A percentile compares a stretch with the other conserved stretches of the same genome.
Evolutionary conservation across 2,113 vertebrate genomes (phyloP).

Genomic region (Chaenocephalus aceratus): DNA sequence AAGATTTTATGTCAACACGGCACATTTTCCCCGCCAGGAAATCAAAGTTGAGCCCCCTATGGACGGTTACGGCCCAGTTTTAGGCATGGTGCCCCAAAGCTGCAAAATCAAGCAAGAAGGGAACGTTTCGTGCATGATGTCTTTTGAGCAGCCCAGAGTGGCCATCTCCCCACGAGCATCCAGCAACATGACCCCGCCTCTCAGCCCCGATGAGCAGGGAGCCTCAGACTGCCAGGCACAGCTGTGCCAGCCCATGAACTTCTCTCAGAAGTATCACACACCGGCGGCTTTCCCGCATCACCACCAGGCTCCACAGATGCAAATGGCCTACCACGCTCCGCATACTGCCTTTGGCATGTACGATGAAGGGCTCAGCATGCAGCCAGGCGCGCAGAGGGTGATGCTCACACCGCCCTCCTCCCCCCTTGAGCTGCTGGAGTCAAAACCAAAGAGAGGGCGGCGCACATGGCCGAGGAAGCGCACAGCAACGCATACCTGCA

Average conservation of each 20-base stretch:
- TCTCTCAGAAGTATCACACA: slow-evolving; percentile 84
- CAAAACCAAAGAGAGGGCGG: slow-evolving; percentile 93
- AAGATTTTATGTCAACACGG: slow-evolving; percentile 86
- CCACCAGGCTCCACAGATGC: slow-evolving; percentile 74
- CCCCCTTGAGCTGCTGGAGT: slow-evolving; percentile 92
- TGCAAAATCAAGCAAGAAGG: slow-evolving; percentile 94
- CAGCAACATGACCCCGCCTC: slow-evolving; percentile 91
- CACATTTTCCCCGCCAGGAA: slow-evolving; percentile 79
- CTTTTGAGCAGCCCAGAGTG: slow-evolving; percentile 89
- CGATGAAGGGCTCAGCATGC: slow-evolving; percentile 87
- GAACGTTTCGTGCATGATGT: slow-evolving; percentile 89
- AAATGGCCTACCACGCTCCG: slow-evolving; percentile 83
- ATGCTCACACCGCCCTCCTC: slow-evolving; percentile 95
- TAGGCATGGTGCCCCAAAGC: slow-evolving; percentile 88
- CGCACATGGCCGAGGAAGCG: slow-evolving; percentile 96
- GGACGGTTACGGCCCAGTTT: slow-evolving; percentile 88
- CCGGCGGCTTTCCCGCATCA: slow-evolving; percentile 80
- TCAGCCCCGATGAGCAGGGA: slow-evolving; percentile 91
- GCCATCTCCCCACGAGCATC: slow-evolving; percentile 89
- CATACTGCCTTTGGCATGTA: slow-evolving; percentile 88
- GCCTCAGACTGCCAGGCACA: slow-evolving; percentile 82
- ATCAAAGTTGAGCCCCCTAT: slow-evolving; percentile 90
- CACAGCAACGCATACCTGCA: slow-evolving; percentile 95
- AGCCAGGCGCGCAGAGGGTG: slow-evolving; percentile 84
- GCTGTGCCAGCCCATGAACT: slow-evolving; percentile 84